Evolutionary conservation across 1,140 invertebrate genomes (phyloP), one percentile per base, ranked within the genome.

Genomic region (Atta colombica): DNA sequence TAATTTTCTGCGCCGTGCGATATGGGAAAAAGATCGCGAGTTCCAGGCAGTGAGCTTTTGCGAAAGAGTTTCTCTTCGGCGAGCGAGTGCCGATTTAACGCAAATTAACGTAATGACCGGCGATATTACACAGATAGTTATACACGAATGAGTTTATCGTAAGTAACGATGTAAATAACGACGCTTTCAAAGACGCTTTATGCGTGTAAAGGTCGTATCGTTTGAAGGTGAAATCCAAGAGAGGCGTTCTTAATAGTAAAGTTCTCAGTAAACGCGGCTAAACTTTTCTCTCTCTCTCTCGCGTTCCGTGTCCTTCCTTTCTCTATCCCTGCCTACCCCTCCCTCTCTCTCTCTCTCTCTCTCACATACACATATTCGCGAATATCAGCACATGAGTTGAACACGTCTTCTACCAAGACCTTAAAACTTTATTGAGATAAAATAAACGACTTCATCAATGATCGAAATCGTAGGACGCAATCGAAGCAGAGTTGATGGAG

Each of bases 121-220:
- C 80, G 55, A 84, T 74, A 84, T 84, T 84, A 84, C 45, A 45
- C 16, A 84, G 69, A 84, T 74, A 65, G 80, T 84, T 75, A 58
- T 75, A 35, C 55, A 69, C 39, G 39, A 75, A 75, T 69, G 68
- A 82, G 80, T 84, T 51, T 75, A 69, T 63, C 68, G 35, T 49
- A 60, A 84, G 80, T 82, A 82, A 82, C 14, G 39, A 66, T 53
- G 63, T 66, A 25, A 25, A 25, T 25, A 80, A 60, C 6, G 53
- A 60, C 18, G 25, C 51, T 80, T 81, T 86, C 63, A 80, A 69
- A 61, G 60, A 81, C 21, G 21, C 21, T 21, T 21, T 21, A 21
- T 21, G 21, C 21, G 51, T 68, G 61, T 45, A 60, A 86, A n/a
- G 66, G 28, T 75, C 45, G 55, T 25, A 35, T 84, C 69, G 69